phyloP scores from a whole-genome alignment of 2,797 vertebrate genomes.

The Anguilla pacifica region DNA sequence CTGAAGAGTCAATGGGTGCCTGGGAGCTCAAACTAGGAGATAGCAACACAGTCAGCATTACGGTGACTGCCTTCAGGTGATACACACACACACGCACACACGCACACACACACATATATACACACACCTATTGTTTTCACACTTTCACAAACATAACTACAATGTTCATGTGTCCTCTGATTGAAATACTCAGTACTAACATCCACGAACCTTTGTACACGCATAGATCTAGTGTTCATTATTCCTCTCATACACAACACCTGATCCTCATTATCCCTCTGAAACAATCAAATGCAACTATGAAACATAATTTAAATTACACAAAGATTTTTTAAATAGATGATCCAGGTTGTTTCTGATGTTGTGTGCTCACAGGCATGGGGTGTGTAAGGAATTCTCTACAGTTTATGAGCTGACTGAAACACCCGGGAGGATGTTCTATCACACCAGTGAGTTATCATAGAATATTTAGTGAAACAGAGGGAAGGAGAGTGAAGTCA shows the following conservation, averaged over 20 bases:
- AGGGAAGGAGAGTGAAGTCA: neutral
- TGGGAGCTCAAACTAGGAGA: slow-evolving; percentile 64
- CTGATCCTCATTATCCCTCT: neutral
- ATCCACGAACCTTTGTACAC: neutral
- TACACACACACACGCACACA: neutral
- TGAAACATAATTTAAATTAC: neutral
- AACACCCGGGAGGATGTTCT: slow-evolving; percentile 67
- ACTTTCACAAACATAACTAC: neutral
- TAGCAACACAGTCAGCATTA: slow-evolving; percentile 53
- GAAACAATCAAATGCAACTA: neutral
- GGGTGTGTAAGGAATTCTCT: slow-evolving; percentile 58
- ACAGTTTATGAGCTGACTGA: slow-evolving; percentile 62
- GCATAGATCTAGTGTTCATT: neutral
- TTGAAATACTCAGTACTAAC: neutral
- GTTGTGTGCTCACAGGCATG: slow-evolving; percentile 53
- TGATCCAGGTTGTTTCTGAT: neutral
- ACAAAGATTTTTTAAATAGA: neutral
- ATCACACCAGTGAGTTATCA: slow-evolving; percentile 58
- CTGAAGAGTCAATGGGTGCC: slow-evolving; percentile 68
- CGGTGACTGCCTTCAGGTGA: slow-evolving; percentile 54
- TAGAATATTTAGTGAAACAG: neutral
- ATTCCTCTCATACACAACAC: neutral
- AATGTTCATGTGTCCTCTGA: neutral
- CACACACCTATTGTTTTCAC: neutral
- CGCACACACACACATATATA: slow-evolving; percentile 7